phyloP scores from a whole-genome alignment of 2,888 invertebrate genomes.

The Napeogenes sylphis region DNA sequence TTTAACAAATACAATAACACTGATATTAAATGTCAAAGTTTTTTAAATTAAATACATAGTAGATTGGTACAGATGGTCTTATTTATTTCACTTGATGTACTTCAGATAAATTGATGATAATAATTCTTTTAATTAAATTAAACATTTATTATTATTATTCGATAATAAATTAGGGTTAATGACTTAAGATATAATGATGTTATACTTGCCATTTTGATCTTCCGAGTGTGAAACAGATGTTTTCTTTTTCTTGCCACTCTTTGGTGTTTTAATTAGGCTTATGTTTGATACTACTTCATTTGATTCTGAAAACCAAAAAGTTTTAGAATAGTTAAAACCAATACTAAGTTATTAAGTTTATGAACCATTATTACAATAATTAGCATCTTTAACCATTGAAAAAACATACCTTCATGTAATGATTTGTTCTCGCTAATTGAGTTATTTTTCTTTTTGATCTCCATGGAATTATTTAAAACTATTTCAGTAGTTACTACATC shows the following conservation, averaged over 20 bases:
- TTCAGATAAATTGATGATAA: too few species aligned
- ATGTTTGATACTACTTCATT: background rate
- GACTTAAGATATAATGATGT: background rate
- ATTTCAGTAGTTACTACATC: slow-evolving; percentile 3
- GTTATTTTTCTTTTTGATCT: slow-evolving; percentile 6
- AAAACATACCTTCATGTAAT: background rate
- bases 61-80: too few species aligned
- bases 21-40: too few species aligned
- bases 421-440: slow-evolving; percentile 4
- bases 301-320: background rate
- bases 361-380: background rate
- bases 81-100: too few species aligned
- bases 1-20: too few species aligned
- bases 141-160: too few species aligned
- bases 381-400: background rate
- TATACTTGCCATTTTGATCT: slow-evolving; percentile 17
- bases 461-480: slow-evolving; percentile 6
- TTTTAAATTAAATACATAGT: too few species aligned
- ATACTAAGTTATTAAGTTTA: background rate
- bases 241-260: slow-evolving; percentile 20
- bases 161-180: too few species aligned
- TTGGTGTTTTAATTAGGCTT: slow-evolving; percentile 18
- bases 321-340: background rate
- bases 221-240: slow-evolving; percentile 4
- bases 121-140: too few species aligned